Percentiles rank a stretch among this genome's conserved stretches.
phyloP scores from a whole-genome alignment of 2,113 vertebrate genomes.

The Thinocorus orbignyianus region DNA sequence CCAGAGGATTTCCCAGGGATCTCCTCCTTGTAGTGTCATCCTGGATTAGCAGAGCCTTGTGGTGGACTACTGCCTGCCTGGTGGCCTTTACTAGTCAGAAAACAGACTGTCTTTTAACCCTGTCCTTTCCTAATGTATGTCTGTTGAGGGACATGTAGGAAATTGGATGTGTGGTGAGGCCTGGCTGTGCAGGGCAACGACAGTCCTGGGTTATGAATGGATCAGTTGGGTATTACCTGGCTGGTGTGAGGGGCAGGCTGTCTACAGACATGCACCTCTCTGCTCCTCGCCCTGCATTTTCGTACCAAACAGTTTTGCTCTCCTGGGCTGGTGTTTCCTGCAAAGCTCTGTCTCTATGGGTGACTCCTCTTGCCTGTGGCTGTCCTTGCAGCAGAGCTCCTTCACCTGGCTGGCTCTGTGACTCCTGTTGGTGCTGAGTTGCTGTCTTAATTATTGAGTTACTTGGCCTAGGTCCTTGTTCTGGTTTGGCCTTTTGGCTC shows the following conservation, averaged over 20 bases:
- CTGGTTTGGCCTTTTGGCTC: background rate
- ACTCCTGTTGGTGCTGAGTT: background rate
- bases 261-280: background rate
- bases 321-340: background rate
- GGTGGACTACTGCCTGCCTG: background rate
- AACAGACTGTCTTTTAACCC: background rate
- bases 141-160: background rate
- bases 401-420: background rate
- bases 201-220: background rate
- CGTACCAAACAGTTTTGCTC: background rate
- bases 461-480: background rate
- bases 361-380: background rate
- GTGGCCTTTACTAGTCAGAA: background rate
- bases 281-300: fast-evolving
- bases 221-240: background rate
- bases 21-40: background rate
- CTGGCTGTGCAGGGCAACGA: background rate
- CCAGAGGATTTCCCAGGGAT: background rate
- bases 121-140: background rate
- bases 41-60: background rate
- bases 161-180: background rate
- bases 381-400: background rate
- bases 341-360: background rate
- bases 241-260: background rate
- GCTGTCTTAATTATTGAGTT: background rate